Evolutionary conservation across 1,140 invertebrate species (phyloP).

Genomic region (Drosophila sechellia): DNA sequence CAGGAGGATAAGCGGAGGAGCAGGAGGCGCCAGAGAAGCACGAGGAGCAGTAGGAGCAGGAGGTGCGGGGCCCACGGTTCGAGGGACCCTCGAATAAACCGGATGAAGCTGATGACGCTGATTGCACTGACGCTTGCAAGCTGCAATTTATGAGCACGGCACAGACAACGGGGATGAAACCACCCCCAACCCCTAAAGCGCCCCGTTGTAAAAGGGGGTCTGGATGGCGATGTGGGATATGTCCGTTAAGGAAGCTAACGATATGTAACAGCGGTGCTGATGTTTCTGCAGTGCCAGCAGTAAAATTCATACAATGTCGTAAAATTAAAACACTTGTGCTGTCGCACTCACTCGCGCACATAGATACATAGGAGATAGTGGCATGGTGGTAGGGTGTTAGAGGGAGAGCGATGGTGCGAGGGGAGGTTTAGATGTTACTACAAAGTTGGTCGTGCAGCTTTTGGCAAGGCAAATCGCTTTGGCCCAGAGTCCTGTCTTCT

Average conservation of each 20-base stretch:
- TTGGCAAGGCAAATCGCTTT: conserved; percentile 81
- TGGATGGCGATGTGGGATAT: conserved; percentile 68
- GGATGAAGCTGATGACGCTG: conserved; percentile 82
- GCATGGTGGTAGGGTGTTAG: background rate
- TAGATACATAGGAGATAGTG: background rate
- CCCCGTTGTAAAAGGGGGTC: background rate
- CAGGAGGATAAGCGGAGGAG: background rate
- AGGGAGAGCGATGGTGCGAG: conserved; percentile 3
- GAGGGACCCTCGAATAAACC: conserved; percentile 55
- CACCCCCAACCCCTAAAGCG: background rate
- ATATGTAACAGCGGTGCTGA: conserved; percentile 82
- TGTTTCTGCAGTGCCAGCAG: conserved; percentile 83
- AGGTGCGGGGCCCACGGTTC: conserved; percentile 26
- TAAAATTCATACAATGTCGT: conserved; percentile 84
- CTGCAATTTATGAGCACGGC: conserved; percentile 78
- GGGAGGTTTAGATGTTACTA: conserved; percentile 50
- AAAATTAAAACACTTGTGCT: conserved; percentile 84
- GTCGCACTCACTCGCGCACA: conserved; percentile 44
- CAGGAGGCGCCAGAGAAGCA: background rate
- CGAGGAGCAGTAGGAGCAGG: background rate
- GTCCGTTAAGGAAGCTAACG: conserved; percentile 82
- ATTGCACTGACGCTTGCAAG: conserved; percentile 82
- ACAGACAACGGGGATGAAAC: conserved; percentile 36
- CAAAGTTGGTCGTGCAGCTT: conserved; percentile 78
- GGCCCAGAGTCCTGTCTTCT: conserved; percentile 35